Evolutionary conservation across 2,888 invertebrate species (phyloP).

Genomic region (Trachelus iudaicus): DNA sequence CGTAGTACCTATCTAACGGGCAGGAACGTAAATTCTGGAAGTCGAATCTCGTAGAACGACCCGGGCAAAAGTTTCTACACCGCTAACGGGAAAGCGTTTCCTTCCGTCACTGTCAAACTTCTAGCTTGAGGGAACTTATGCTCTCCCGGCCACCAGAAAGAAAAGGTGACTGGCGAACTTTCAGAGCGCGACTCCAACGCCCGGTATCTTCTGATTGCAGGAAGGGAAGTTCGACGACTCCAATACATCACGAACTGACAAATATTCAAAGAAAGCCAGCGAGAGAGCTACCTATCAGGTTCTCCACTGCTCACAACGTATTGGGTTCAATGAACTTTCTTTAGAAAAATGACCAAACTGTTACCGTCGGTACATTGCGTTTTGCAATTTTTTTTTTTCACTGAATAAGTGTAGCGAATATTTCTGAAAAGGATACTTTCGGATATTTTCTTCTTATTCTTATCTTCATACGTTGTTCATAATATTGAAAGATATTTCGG

Average conservation of each 20-base stretch:
- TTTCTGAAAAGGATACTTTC: not conserved
- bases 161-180: conserved; percentile 26
- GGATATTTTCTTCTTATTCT: not conserved
- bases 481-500: not conserved
- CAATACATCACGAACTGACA: conserved; percentile 31
- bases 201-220: conserved; percentile 16
- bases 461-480: not conserved
- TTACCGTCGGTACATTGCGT: not conserved
- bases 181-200: conserved; percentile 8
- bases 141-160: conserved; percentile 4
- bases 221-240: conserved; percentile 16
- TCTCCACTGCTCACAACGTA: not conserved
- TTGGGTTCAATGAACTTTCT: not conserved
- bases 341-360: not conserved
- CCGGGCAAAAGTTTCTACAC: conserved; percentile 18
- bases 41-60: not conserved
- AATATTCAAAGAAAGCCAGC: conserved; percentile 34
- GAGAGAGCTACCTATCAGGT: conserved; percentile 7
- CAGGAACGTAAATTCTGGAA: not conserved
- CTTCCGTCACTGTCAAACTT: conserved; percentile 40
- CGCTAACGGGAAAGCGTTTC: conserved; percentile 29
- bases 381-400: not conserved
- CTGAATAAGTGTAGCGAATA: not conserved
- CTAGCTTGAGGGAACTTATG: conserved; percentile 2
- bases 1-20: not conserved